A percentile compares a stretch with the other conserved stretches of the same genome.
These are phyloP conservation scores for Drosophila paramelanica DNA, from an alignment of 2,888 invertebrate genomes.

Conservation along the genomic window DNA sequence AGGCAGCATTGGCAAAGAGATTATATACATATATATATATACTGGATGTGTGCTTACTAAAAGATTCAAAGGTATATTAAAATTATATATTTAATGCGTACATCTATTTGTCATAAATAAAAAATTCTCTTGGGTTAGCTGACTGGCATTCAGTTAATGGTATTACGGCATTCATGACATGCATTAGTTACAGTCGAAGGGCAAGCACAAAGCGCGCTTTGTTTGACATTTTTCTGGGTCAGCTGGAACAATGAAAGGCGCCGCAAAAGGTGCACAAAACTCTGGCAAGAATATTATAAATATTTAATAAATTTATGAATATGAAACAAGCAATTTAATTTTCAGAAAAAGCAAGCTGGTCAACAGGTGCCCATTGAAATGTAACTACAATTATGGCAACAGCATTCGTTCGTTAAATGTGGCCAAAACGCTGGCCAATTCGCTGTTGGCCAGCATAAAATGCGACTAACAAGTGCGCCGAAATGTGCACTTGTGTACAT, in stretches of 20 bases:
- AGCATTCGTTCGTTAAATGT: neutral
- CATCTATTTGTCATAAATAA: neutral
- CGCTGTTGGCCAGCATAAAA: neutral
- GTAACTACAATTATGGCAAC: neutral
- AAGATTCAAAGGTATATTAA: neutral
- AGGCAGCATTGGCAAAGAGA: neutral
- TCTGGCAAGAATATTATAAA: slow-evolving; percentile 5
- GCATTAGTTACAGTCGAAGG: slow-evolving; percentile 65
- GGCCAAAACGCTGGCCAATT: neutral
- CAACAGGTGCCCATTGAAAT: neutral
- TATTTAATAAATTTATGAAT: neutral
- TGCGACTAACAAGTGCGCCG: slow-evolving; percentile 12
- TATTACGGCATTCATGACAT: slow-evolving; percentile 17
- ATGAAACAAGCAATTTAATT: neutral
- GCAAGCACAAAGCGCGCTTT: slow-evolving; percentile 58
- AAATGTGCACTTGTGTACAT: slow-evolving; percentile 10
- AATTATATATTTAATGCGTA: neutral
- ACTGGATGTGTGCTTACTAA: neutral
- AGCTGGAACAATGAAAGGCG: slow-evolving; percentile 4
- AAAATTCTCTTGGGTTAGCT: neutral
- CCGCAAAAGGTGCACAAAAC: neutral
- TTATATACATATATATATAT: neutral
- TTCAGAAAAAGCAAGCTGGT: neutral
- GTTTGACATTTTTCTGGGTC: slow-evolving; percentile 33
- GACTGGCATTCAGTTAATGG: slow-evolving; percentile 25